Percentiles rank a stretch among this genome's conserved stretches.
These are phyloP conservation scores for Apoda limacodes DNA, from an alignment of 2,888 invertebrate species.

Conservation along the genomic window DNA sequence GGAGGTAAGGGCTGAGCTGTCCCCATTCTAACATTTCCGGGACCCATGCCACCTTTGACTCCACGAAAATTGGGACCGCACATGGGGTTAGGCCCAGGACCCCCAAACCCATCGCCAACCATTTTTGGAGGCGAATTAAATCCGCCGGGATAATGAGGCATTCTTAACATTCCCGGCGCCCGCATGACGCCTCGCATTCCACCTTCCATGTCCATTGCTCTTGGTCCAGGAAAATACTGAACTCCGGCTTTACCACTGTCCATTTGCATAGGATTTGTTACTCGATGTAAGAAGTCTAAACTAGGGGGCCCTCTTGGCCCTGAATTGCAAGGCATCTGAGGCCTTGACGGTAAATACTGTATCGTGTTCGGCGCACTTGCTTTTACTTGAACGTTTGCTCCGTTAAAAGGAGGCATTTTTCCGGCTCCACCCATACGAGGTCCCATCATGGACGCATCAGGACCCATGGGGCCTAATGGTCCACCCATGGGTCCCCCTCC, in stretches of 20 bases:
- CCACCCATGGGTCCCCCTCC: constrained; percentile 65
- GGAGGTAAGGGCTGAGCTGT: constrained; percentile 81
- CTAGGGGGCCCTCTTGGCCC: constrained; percentile 86
- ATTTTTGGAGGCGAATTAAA: constrained; percentile 61
- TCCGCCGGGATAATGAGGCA: constrained; percentile 60
- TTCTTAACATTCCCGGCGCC: constrained; percentile 47
- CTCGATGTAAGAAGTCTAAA: constrained; percentile 89
- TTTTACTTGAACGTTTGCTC: constrained; percentile 89
- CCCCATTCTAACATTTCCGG: constrained; percentile 42
- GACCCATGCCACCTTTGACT: constrained; percentile 46
- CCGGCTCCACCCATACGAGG: constrained; percentile 71
- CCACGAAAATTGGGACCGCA: constrained; percentile 45
- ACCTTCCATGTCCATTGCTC: constrained; percentile 65
- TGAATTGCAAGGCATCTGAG: constrained; percentile 80
- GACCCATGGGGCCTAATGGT: constrained; percentile 63
- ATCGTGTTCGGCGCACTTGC: constrained; percentile 98
- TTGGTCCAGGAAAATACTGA: constrained; percentile 78
- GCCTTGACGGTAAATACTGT: constrained; percentile 95
- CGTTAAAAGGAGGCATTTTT: constrained; percentile 71
- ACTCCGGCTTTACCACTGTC: constrained; percentile 71
- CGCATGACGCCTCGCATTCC: constrained; percentile 63
- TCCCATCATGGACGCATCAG: constrained; percentile 74
- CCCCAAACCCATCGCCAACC: constrained; percentile 42
- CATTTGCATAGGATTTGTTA: constrained; percentile 86
- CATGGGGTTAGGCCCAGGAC: constrained; percentile 42